Conservation (phyloP, 1,140 invertebrate species). For the Episyrphus balteatus region DNA sequence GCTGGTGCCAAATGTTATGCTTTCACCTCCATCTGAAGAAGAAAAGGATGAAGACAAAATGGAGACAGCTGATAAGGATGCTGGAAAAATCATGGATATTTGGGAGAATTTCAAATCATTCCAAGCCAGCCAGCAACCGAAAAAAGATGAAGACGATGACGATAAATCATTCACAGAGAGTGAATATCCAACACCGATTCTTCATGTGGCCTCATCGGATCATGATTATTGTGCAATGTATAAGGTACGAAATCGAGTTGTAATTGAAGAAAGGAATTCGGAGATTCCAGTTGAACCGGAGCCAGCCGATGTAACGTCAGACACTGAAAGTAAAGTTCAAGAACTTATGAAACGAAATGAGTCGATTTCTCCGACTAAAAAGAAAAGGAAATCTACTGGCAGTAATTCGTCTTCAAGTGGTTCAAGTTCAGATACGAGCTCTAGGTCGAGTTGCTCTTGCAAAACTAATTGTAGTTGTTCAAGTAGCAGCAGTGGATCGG, state of each 20-base stretch:
- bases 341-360: neutral
- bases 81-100: conserved; percentile 52
- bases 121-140: conserved; percentile 37
- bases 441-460: conserved; percentile 64
- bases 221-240: conserved; percentile 52
- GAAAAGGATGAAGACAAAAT: conserved; percentile 22
- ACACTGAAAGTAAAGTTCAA: conserved; percentile 6
- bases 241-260: conserved; percentile 10
- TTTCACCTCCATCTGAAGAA: conserved; percentile 25
- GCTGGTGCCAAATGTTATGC: conserved; percentile 22
- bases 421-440: conserved; percentile 54
- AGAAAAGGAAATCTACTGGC: conserved; percentile 27
- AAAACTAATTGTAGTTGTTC: conserved; percentile 41
- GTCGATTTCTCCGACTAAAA: neutral
- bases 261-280: conserved; percentile 4
- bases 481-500: conserved; percentile 62
- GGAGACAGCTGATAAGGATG: conserved; percentile 5
- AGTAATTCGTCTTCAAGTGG: conserved; percentile 49
- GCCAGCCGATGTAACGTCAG: neutral
- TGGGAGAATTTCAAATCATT: conserved; percentile 72
- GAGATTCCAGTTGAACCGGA: conserved; percentile 3
- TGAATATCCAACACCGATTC: conserved; percentile 30
- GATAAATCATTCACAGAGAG: conserved; percentile 3
- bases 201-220: conserved; percentile 49
- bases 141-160: conserved; percentile 3